Base-by-base conservation (phyloP, 2,888 invertebrate genomes). In the Amorpha juglandis region DNA sequence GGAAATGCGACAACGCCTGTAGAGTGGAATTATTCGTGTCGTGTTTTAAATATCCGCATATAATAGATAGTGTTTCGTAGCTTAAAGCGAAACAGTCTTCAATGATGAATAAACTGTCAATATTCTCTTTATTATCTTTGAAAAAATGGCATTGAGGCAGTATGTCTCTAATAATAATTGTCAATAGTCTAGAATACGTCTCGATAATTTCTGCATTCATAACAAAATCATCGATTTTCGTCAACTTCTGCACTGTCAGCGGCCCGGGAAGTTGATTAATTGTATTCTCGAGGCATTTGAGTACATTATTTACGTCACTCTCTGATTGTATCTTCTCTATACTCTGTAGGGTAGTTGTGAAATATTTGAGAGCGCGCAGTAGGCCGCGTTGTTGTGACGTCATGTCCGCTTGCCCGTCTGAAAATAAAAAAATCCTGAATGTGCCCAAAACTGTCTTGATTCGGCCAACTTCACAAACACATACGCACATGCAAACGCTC, bases 211-310 rank as follows among this genome's bases (percentile, higher is more conserved):
- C 89, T 35, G 45, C 63, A 1, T 74, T 67, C 0, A 91, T 63
- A 0, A 79, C 2, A 14, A 67, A 69, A 0, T 74, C 72, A 21
- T 97, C 96, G 1, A 94, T 70, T 48, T 90, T 88, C 12, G 87
- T 79, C n/a, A 96, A 83, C 80, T 95, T 96, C 80, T 97, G 96
- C 19, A 95, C 93, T 0, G 96, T 97, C 42, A 95, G 77, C 0
- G 95, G 94, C 9, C 95, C 95, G 0, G 95, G 95, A 0, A 95
- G 84, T 45, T 75, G 74, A 0, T 68, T n/a, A 7, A 72, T 48
- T 0, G 88, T 66, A 0, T 68, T 70, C 4, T 71, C 66, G 8
- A 89, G 70, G 55, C 71, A 63, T 1, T 35, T 70, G 65, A 71
- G 77, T 4, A 93, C 67, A 0, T 68, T 76, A 4, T 74, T 71